Evolutionary conservation across 2,888 invertebrate species (phyloP), one percentile per base, ranked within the genome.

Genomic region (Helobdella robusta): DNA sequence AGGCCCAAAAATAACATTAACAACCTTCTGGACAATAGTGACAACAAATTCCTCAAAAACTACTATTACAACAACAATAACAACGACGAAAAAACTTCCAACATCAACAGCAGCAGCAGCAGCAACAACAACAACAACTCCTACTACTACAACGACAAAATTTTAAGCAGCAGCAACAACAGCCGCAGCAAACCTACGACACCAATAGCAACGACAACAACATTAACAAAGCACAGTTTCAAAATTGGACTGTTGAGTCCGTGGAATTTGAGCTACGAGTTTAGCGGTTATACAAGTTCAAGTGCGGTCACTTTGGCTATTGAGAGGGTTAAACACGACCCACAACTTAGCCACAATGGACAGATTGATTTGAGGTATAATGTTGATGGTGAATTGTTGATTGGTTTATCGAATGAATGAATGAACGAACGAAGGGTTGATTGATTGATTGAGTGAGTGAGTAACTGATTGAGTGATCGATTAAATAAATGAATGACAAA

Each of bases 271-370:
- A 34, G 11, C 60, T 66, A 67, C 34, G 66, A 64, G 20, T 68
- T 69, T 44, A 68, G 64, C 50, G 68, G 68, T 20, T 64, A 63
- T 23, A 66, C 69, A n/a, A 69, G 69, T 54, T 66, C 68, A 18
- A 59, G 58, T 32, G 69, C 69, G 25, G 68, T 69, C 4, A 50
- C 59, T 59, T 68, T 69, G 35, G 69, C 69, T 2, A 69, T 69
- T 25, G 66, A 69, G 46, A 30, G 23, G 25, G 64, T 68, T 6
- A 48, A 65, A 20, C 35, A 32, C 0, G 63, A 68, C 59, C 63
- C 67, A 2, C 8, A 2, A 0, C 52, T 60, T n/a, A 68, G 67
- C 32, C 36, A 54, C 20, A 34, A 66, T 32, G 68, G 66, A 23
- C 20, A 28, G 5, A 67, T 68, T 15, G 44, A 67, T 20, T 58